phyloP scores from a whole-genome alignment of 2,113 vertebrate species.

The Alaudala cheleensis region DNA sequence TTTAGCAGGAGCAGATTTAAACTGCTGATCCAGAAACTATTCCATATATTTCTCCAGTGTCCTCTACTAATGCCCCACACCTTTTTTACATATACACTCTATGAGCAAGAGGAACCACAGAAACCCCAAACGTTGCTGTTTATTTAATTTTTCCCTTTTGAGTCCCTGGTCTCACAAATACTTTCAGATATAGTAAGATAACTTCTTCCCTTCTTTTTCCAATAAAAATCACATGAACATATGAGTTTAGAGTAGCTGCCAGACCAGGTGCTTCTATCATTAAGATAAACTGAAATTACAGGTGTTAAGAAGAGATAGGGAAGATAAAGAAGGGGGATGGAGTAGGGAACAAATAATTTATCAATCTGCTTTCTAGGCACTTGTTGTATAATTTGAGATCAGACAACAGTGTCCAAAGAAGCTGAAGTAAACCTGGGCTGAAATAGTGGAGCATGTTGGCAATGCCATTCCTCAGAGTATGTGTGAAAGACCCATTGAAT shows the following conservation, averaged over 20 bases:
- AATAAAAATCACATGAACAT: not conserved
- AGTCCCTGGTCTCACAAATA: not conserved
- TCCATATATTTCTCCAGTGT: not conserved
- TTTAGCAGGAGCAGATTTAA: not conserved
- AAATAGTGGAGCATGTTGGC: not conserved
- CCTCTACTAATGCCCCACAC: not conserved
- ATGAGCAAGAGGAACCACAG: not conserved
- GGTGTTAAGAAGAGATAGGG: not conserved
- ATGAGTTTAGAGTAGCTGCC: not conserved
- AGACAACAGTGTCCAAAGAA: not conserved
- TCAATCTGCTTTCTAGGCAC: not conserved
- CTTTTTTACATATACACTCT: not conserved
- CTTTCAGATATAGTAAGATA: not conserved
- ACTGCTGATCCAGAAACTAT: not conserved
- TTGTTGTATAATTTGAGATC: not conserved
- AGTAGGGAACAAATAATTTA: not conserved
- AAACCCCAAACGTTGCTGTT: not conserved
- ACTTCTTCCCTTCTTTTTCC: not conserved
- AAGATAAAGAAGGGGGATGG: not conserved
- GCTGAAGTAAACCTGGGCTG: not conserved
- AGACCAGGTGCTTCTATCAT: not conserved
- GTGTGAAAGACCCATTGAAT: not conserved
- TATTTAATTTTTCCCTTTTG: not conserved
- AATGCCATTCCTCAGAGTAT: not conserved
- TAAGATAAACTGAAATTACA: not conserved